These are phyloP conservation scores for Andrena hattorfiana DNA, from an alignment of 2,888 invertebrate genomes.

Conservation along the genomic window DNA sequence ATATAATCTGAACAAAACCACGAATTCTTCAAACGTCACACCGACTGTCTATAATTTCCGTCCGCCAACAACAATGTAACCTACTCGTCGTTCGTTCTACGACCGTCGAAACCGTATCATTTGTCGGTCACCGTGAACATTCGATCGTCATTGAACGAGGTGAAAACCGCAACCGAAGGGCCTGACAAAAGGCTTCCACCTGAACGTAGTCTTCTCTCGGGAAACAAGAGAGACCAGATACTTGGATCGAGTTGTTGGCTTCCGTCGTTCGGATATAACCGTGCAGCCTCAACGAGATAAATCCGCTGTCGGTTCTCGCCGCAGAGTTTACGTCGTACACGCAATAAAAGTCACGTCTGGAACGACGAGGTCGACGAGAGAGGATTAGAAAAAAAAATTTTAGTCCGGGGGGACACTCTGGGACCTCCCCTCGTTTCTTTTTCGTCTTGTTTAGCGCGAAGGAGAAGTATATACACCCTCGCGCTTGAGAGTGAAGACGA, in stretches of 20 bases:
- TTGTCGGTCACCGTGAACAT: conserved; percentile 20
- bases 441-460: conserved; percentile 16
- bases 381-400: conserved; percentile 69
- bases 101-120: conserved; percentile 27
- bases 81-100: background rate
- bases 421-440: conserved; percentile 4
- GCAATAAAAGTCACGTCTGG: conserved; percentile 80
- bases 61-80: conserved; percentile 4
- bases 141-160: conserved; percentile 7
- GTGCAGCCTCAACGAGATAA: conserved; percentile 71
- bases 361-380: conserved; percentile 68
- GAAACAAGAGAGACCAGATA: conserved; percentile 43
- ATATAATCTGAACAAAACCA: conserved; percentile 13
- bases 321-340: conserved; percentile 80
- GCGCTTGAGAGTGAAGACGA: conserved; percentile 69
- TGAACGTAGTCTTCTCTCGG: conserved; percentile 28
- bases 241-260: conserved; percentile 60
- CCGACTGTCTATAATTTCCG: conserved; percentile 19
- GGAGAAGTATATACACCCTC: conserved; percentile 15
- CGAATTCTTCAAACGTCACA: conserved; percentile 13
- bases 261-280: conserved; percentile 59
- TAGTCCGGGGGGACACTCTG: conserved; percentile 38
- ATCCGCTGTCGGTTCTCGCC: conserved; percentile 71
- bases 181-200: conserved; percentile 18
- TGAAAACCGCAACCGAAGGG: conserved; percentile 34